Conservation (phyloP, 2,888 invertebrate species). For the Caenorhabditis sp. region DNA sequence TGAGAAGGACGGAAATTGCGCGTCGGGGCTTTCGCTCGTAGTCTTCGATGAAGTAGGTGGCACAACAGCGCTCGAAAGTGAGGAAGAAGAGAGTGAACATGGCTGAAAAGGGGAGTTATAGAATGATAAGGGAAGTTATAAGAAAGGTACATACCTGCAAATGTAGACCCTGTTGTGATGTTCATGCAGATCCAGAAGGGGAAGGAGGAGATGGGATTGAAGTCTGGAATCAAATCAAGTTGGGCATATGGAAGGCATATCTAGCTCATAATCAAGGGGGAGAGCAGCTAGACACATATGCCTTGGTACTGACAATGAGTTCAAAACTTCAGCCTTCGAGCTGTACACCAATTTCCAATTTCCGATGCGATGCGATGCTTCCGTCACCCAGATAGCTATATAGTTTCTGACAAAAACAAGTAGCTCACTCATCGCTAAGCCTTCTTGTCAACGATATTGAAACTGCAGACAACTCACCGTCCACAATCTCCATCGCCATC, state of each 20-base stretch:
- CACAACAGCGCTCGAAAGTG: slow-evolving; percentile 41
- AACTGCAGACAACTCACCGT: slow-evolving; percentile 28
- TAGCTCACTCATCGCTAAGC: too few relatives aligned
- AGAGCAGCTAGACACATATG: too few relatives aligned
- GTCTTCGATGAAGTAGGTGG: slow-evolving; percentile 25
- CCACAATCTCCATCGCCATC: slow-evolving; percentile 13
- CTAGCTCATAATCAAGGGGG: too few relatives aligned
- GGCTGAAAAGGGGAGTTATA: slow-evolving; percentile 16
- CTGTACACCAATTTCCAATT: too few relatives aligned
- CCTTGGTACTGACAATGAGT: too few relatives aligned
- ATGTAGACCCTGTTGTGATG: slow-evolving; percentile 18
- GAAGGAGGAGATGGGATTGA: slow-evolving; percentile 12
- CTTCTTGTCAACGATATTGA: too few relatives aligned
- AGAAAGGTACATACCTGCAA: slow-evolving; percentile 29
- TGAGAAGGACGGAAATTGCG: slow-evolving; percentile 38
- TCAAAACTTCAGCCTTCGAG: too few relatives aligned
- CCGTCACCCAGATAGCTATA: too few relatives aligned
- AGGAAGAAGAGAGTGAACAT: slow-evolving; percentile 48
- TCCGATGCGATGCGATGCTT: too few relatives aligned
- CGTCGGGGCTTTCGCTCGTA: slow-evolving; percentile 22
- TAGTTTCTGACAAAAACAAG: too few relatives aligned
- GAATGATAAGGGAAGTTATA: background rate
- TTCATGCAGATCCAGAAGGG: slow-evolving; percentile 41
- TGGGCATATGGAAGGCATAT: too few relatives aligned
- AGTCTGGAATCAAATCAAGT: too few relatives aligned